Base-by-base conservation (phyloP, 2,888 invertebrate species). In the Notocelia uddmanniana region DNA sequence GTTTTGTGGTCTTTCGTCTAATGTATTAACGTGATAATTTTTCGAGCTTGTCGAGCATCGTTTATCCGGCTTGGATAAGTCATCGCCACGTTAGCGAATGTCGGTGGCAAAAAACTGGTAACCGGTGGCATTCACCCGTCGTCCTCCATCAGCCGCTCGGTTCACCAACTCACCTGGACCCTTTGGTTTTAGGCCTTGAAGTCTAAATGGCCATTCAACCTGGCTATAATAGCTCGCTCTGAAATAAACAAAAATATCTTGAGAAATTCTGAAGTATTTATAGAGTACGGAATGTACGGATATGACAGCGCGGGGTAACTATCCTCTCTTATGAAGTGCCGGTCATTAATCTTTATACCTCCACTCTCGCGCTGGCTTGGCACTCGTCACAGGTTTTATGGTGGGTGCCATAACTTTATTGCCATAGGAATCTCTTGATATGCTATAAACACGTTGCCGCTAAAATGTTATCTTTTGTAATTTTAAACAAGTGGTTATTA, bases 81-180 rank as follows among this genome's bases (percentile, higher is more conserved):
- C 85, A 85, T 85, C 85, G 86, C 85, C 89, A 86, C 85, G 87
- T 89, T 83, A 86, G 89, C 88, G 80, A 83, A 85, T 86, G 85
- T 83, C 78, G 81, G 82, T 85, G 82, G 83, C 83, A 90, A 91
- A 91, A 92, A 91, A 90, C 87, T 68, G 55, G 82, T 83, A 89
- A 82, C 85, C 81, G 79, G 90, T 91, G 92, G 90, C 92, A 90
- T 92, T 93, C 93, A 92, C 93, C 92, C 85, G 88, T 78, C 80
- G 90, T 87, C 93, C 93, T 92, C 92, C 92, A n/a, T n/a, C n/a
- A 92, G 92, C 92, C 86, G 84, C 68, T 81, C 83, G 82, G 91
- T 89, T 89, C 90, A 91, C 83, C 82, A 86, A 54, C 87, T 87
- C 89, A 89, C 89, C 91, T 91, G 92, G 88, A 84, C 81, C 80